Base-by-base conservation (phyloP, 2,888 invertebrate species). In the Eupithecia centaureata region DNA sequence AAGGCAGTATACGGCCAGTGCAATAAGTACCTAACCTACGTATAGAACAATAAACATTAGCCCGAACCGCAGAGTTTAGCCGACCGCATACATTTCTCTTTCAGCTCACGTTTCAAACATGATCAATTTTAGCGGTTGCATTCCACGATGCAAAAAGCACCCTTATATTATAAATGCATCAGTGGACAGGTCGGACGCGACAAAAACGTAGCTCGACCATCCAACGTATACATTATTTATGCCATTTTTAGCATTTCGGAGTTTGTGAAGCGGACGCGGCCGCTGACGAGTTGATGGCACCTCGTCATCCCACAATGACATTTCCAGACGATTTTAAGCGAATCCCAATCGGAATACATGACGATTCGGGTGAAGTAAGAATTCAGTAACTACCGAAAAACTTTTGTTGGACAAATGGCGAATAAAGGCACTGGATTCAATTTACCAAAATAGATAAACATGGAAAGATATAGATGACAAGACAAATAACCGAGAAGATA, bases 121-220 rank as follows among this genome's bases (percentile, higher is more conserved):
- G 93, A 92, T 92, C 92, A 92, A 91, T 92, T 92, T 92, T 92
- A 92, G 92, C 93, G 91, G 91, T 90, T 87, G 88, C 92, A 93
- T 92, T 93, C 92, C 93, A 88, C 88, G 85, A 78, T 84, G 90
- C 92, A 92, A 93, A 92, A 93, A 92, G 91, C 89, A 92, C 91
- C 92, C 92, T 92, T 91, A 89, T 92, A 92, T 93, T 93, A 92
- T 92, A 92, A 93, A 93, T 93, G 93, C 93, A 92, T 92, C 93
- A 91, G 92, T 89, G 91, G 92, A 91, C 91, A 92, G 91, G 91
- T 87, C 90, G 89, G 86, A 78, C 85, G 87, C 86, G 87, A 88
- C 91, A 93, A 92, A 92, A 92, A 92, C 91, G 78, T 77, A 86
- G 86, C 81, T 79, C 86, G 83, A 88, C 82, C 90, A 85, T 84